A percentile compares a stretch with the other conserved stretches of the same genome.
Conservation (phyloP, 2,113 vertebrate genomes). For the Salvelinus namaycush region DNA sequence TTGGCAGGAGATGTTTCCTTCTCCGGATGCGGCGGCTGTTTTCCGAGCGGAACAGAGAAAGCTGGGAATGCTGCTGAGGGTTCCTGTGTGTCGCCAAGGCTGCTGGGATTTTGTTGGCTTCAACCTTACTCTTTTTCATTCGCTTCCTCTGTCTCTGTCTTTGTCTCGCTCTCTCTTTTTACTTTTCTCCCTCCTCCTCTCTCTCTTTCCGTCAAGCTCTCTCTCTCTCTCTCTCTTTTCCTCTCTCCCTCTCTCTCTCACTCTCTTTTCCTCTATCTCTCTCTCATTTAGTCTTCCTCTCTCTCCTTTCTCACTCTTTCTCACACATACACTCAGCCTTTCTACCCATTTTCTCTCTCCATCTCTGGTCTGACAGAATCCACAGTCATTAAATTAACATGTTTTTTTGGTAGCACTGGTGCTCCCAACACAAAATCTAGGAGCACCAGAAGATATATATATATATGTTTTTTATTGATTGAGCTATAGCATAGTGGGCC, state of each 20-base stretch:
- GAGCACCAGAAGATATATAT: too few relatives aligned
- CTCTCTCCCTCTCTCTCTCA: too few relatives aligned
- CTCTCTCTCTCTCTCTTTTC: not conserved
- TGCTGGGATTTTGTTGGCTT: not conserved
- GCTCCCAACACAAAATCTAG: too few relatives aligned
- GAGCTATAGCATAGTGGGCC: too few relatives aligned
- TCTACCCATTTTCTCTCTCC: too few relatives aligned
- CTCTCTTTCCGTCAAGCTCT: not conserved
- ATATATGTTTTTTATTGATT: too few relatives aligned
- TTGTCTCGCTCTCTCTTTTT: slow-evolving; percentile 10
- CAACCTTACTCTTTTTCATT: not conserved
- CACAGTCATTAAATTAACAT: too few relatives aligned
- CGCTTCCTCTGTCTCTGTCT: slow-evolving; percentile 8
- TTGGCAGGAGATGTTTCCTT: slow-evolving; percentile 28
- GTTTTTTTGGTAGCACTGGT: too few relatives aligned
- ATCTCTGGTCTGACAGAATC: too few relatives aligned
- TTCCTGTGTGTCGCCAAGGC: slow-evolving; percentile 20
- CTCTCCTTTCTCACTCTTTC: too few relatives aligned
- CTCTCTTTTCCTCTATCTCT: not conserved
- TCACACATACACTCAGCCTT: too few relatives aligned
- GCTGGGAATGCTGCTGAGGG: slow-evolving; percentile 10
- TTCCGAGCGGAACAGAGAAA: slow-evolving; percentile 31
- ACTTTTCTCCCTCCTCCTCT: not conserved
- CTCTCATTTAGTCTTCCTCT: slow-evolving; percentile 12
- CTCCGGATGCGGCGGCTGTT: slow-evolving; percentile 40